Conservation (phyloP, 92 coral and sea anemone genomes). For the Diadumene lineata region DNA sequence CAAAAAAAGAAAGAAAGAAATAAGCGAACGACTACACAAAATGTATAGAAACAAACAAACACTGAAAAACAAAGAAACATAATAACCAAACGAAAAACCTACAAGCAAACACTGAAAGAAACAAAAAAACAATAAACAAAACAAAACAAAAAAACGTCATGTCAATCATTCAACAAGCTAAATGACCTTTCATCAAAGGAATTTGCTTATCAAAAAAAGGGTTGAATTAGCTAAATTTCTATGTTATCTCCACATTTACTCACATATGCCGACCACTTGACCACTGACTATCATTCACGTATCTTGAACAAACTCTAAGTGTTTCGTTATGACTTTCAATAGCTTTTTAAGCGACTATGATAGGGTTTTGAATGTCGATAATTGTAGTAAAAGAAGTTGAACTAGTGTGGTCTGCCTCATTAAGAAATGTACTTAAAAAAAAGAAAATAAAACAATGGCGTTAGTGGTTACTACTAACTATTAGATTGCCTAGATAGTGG, state of each 20-base stretch:
- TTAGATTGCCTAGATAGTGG: no score
- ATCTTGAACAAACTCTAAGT: not conserved
- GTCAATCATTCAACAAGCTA: not conserved
- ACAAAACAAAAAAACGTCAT: no score
- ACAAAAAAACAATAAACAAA: no score
- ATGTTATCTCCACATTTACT: not conserved
- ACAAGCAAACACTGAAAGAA: no score
- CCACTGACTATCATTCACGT: not conserved
- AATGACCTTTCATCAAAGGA: not conserved
- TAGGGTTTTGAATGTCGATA: not conserved
- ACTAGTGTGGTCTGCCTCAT: not conserved
- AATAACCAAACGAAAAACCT: no score
- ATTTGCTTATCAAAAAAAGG: not conserved
- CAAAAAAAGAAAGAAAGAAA: no score
- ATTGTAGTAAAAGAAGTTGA: not conserved
- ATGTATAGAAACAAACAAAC: no score
- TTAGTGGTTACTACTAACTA: no score
- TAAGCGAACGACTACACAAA: no score
- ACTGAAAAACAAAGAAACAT: no score
- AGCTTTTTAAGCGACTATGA: not conserved
- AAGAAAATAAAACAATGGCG: no score
- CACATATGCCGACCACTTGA: not conserved
- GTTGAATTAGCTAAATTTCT: not conserved
- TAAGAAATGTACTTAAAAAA: no score
- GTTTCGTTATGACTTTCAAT: not conserved